Evolutionary conservation across 2,888 invertebrate species (phyloP).

Genomic region (Mesodorylaimus sp.): DNA sequence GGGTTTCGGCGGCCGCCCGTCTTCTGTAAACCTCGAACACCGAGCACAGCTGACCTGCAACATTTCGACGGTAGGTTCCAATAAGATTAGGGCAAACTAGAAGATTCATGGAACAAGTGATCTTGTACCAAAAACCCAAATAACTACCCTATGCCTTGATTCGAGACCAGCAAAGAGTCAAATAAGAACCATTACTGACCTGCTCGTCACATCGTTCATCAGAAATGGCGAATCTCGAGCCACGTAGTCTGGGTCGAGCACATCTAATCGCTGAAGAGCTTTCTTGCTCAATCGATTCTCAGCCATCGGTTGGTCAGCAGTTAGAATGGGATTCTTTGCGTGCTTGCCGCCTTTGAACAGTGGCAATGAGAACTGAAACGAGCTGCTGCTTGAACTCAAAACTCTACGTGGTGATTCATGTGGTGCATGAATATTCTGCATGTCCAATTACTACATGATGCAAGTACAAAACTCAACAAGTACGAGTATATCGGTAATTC

Average conservation of each 20-base stretch:
- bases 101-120: not conserved
- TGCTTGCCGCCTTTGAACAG: constrained; percentile 79
- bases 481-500: no score
- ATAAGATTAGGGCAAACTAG: not conserved
- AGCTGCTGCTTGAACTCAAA: not conserved
- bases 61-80: not conserved
- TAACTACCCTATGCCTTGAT: not conserved
- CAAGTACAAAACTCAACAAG: no score
- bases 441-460: no score
- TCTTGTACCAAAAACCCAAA: not conserved
- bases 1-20: not conserved
- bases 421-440: no score
- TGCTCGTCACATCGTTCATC: constrained; percentile 31
- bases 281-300: constrained; percentile 31
- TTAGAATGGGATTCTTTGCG: constrained; percentile 66
- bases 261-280: constrained; percentile 17
- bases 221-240: constrained; percentile 32
- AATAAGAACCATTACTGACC: constrained; percentile 4
- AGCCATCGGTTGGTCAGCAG: constrained; percentile 49
- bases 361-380: constrained; percentile 40
- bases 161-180: not conserved
- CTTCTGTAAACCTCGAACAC: not conserved
- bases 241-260: constrained; percentile 27
- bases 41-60: constrained; percentile 4
- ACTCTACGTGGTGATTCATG: no score